Percentiles rank a stretch among this genome's conserved stretches.
Conservation (phyloP, 1,140 invertebrate species). For the Trachymyrmex septentrionalis region DNA sequence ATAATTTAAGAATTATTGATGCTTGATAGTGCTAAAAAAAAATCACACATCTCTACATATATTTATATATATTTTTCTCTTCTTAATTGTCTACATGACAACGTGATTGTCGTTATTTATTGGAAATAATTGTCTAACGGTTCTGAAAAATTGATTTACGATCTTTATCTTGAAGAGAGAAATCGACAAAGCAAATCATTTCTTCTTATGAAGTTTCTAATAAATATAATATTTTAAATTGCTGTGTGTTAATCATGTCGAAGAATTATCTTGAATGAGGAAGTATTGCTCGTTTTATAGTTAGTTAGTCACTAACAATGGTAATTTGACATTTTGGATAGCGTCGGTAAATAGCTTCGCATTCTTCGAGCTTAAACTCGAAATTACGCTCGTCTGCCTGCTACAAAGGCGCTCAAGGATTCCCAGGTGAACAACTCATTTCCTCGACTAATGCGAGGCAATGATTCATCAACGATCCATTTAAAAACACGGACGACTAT, state of each 20-base stretch:
- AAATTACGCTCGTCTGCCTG: constrained; percentile 49
- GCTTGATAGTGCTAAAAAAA: neutral
- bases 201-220: neutral
- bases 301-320: neutral
- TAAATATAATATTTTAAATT: constrained; percentile 16
- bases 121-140: neutral
- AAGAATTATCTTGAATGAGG: neutral
- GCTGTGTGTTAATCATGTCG: neutral
- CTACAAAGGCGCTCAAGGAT: constrained; percentile 44
- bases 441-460: constrained; percentile 29
- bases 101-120: no score
- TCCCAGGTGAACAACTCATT: constrained; percentile 35
- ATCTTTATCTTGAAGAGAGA: neutral
- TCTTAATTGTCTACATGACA: neutral
- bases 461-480: constrained; percentile 53
- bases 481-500: constrained; percentile 46
- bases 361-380: constrained; percentile 14
- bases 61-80: neutral
- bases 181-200: constrained; percentile 15
- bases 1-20: neutral
- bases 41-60: neutral
- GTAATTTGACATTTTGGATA: neutral
- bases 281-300: constrained; percentile 3
- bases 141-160: neutral
- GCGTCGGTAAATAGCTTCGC: constrained; percentile 1